Base-by-base conservation (phyloP, 2,113 vertebrate genomes). In the Chloroceryle aenea region DNA sequence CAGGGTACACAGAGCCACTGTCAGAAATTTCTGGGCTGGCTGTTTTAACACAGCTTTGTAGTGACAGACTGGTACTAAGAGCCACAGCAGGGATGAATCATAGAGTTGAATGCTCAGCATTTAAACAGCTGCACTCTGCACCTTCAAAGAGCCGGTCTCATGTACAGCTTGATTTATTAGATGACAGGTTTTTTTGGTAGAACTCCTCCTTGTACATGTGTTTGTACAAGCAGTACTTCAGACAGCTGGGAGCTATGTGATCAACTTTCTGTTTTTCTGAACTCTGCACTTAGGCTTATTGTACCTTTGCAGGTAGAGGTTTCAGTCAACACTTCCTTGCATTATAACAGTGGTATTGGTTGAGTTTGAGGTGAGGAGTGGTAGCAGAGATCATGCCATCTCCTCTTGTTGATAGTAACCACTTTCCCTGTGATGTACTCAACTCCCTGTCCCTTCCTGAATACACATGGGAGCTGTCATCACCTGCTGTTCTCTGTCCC, bases 221-320 rank as follows among this genome's bases (percentile, higher is more conserved):
- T 72, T 83, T 53, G 88, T 66, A 48, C 45, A 69, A 73, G 29
- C 50, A 59, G 40, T 22, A 66, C 23, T 38, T 18, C 29, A 69
- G 77, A 66, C 87, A 94, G 84, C 89, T 89, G 73, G 89, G 48
- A 93, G 78, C 71, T 89, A 17, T 38, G 79, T 38, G 86, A 61
- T 34, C 62, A 79, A 66, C 90, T 34, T 92, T 68, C 87, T 82
- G 71, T 29, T 72, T 34, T 48, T 34, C 68, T 74, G 79, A 34
- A 69, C 67, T 76, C 50, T 40, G 48, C 22, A 30, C n/a, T 86
- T 36, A 13, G 3, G 52, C 19, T 82, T 21, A 17, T 9, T 56
- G 45, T 16, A 77, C 47, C 61, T 72, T 23, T 64, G 36, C 47
- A 92, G 56, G 74, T 14, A 79, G 53, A 87, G n/a, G 26, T 87